Percentiles rank a stretch among this genome's conserved stretches.
phyloP scores from a whole-genome alignment of 1,140 invertebrate species.

The Drosophila lowei region DNA sequence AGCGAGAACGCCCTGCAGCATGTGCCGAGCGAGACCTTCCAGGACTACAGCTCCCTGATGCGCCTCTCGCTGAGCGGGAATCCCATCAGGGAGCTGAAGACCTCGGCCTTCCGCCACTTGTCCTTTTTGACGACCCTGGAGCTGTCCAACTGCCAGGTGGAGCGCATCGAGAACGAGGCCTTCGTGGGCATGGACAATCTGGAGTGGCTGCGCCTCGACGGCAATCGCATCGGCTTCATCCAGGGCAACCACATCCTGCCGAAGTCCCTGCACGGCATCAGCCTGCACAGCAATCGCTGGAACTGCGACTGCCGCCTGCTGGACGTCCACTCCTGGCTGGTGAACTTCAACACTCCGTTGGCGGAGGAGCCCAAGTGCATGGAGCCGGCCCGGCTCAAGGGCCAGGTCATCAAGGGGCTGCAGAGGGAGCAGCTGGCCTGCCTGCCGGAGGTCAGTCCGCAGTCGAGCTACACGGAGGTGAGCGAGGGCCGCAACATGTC shows the following conservation, averaged over 20 bases:
- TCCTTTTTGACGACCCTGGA: conserved; percentile 91
- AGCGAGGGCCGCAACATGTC: conserved; percentile 91
- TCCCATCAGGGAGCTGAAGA: conserved; percentile 88
- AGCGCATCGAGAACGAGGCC: conserved; percentile 89
- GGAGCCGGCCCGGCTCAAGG: conserved; percentile 87
- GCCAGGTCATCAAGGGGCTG: conserved; percentile 88
- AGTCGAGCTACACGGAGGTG: conserved; percentile 88
- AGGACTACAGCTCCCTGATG: conserved; percentile 91
- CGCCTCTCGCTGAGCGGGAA: conserved; percentile 91
- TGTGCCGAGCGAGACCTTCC: conserved; percentile 90
- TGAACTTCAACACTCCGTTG: conserved; percentile 88
- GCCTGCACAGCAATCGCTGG: conserved; percentile 94
- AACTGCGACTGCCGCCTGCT: conserved; percentile 92
- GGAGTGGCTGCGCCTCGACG: conserved; percentile 92
- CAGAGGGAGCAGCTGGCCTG: conserved; percentile 91
- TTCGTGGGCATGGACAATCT: conserved; percentile 92
- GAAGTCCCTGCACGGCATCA: conserved; percentile 89
- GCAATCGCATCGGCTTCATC: conserved; percentile 90
- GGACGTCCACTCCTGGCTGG: conserved; percentile 90
- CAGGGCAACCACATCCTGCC: conserved; percentile 88
- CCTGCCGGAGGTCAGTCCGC: conserved; percentile 89
- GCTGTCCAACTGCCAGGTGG: conserved; percentile 90
- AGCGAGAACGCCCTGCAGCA: conserved; percentile 90
- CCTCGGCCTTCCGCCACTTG: conserved; percentile 90
- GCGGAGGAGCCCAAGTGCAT: conserved; percentile 90